A percentile compares a stretch with the other conserved stretches of the same genome.
Conservation (phyloP, 2,888 invertebrate species). For the Archips crataeganus region DNA sequence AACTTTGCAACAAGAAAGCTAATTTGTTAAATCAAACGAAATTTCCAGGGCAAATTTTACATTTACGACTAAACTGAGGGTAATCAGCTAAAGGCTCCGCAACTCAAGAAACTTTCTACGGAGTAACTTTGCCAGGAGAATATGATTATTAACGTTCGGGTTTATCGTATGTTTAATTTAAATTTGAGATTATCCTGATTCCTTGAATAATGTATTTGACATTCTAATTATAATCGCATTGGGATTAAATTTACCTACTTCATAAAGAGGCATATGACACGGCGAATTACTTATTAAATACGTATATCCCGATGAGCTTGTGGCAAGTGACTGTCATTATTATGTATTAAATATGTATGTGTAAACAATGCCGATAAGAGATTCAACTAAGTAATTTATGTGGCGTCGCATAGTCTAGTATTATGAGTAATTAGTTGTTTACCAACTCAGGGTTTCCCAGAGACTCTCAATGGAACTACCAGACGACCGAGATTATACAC, state of each 20-base stretch:
- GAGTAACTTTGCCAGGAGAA: constrained; percentile 50
- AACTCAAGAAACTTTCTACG: constrained; percentile 54
- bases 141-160: constrained; percentile 41
- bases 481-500: constrained; percentile 16
- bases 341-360: background rate
- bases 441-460: constrained; percentile 23
- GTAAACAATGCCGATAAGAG: background rate
- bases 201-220: constrained; percentile 9
- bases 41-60: constrained; percentile 51
- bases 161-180: constrained; percentile 41
- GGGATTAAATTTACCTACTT: background rate
- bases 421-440: constrained; percentile 27
- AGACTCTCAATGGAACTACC: constrained; percentile 11
- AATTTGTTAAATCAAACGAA: constrained; percentile 48
- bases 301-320: background rate
- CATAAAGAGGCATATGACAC: background rate
- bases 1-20: constrained; percentile 14
- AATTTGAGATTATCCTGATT: constrained; percentile 35
- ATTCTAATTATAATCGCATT: constrained; percentile 14
- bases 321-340: background rate
- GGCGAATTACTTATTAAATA: background rate
- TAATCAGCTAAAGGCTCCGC: constrained; percentile 60
- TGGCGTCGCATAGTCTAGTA: constrained; percentile 31
- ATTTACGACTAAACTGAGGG: constrained; percentile 56
- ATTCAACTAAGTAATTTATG: background rate